phyloP scores from a whole-genome alignment of 2,888 invertebrate genomes.

The Morpho deidamia region DNA sequence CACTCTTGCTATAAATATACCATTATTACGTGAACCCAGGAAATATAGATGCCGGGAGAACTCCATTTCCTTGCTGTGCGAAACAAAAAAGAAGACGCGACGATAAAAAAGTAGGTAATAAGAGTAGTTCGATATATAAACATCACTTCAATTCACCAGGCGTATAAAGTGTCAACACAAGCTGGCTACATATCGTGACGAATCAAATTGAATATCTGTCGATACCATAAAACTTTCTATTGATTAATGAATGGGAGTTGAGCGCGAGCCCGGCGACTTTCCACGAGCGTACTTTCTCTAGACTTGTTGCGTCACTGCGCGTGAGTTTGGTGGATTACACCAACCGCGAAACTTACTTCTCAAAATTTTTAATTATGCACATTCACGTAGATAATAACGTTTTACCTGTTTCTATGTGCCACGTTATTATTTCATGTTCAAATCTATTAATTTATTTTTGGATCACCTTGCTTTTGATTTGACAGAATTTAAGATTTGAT shows the following conservation, averaged over 20 bases:
- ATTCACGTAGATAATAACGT: neutral
- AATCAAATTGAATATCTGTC: slow-evolving; percentile 20
- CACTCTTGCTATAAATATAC: no score
- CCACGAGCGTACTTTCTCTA: slow-evolving; percentile 54
- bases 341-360: slow-evolving; percentile 1
- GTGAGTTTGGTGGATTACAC: slow-evolving; percentile 18
- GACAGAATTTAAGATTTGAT: no score
- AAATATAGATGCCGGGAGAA: no score
- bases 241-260: slow-evolving; percentile 51
- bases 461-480: no score
- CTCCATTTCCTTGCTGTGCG: no score
- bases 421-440: no score
- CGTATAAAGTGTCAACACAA: slow-evolving; percentile 3
- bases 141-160: slow-evolving; percentile 2
- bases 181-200: slow-evolving; percentile 9
- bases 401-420: no score
- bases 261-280: slow-evolving; percentile 25
- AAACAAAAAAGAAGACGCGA: neutral
- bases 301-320: slow-evolving; percentile 44
- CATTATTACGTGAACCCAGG: no score
- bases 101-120: neutral
- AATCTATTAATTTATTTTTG: no score
- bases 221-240: slow-evolving; percentile 55
- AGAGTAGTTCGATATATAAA: slow-evolving; percentile 1
- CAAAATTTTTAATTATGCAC: neutral